Base-by-base conservation (phyloP, 2,888 invertebrate species). In the Acrobasis consociella region DNA sequence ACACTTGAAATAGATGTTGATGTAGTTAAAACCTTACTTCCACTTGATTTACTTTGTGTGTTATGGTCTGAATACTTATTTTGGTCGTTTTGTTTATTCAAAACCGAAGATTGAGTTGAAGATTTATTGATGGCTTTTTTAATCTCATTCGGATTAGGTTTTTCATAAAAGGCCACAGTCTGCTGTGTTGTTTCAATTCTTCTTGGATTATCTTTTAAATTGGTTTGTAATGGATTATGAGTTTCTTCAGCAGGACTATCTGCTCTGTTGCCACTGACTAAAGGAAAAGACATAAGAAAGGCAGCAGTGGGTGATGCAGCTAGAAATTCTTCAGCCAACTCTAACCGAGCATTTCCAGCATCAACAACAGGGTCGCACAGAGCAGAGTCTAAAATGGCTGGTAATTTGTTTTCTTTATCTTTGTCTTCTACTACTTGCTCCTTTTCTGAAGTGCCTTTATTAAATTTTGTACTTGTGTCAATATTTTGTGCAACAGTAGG, bases 301-400 rank as follows among this genome's bases (percentile, higher is more conserved):
- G 96, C 96, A 13, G 96, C 96, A 2, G 96, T 96, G 7, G 96
- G 96, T 1, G 96, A 96, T 60, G 93, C 91, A 62, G 93, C 93
- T 69, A 92, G 72, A 73, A 92, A 89, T 66, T 92, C 92, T 77
- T 92, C 92, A 2, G 92, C 94, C 69, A 94, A 83, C 77, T 94
- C 94, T 69, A 94, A 87, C 38, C 94, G 87, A 58, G 93, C 94
- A 71, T 94, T 93, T 16, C 94, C 94, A 53, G 91, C 93, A 68
- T 92, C 91, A 1, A 87, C 89, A 60, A 80, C 81, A 70, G 81
- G 84, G 67, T 91, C 92, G 71, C 91, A 91, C 66, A 92, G 73
- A 31, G 86, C 67, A n/a, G 87, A 74, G 49, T 92, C 90, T 70
- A 92, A 76, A 68, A 92, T 85, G 70, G 74, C 83, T 11, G 87